These are phyloP conservation scores for Toxotes chatareus DNA, from an alignment of 2,113 vertebrate species.

Conservation along the genomic window DNA sequence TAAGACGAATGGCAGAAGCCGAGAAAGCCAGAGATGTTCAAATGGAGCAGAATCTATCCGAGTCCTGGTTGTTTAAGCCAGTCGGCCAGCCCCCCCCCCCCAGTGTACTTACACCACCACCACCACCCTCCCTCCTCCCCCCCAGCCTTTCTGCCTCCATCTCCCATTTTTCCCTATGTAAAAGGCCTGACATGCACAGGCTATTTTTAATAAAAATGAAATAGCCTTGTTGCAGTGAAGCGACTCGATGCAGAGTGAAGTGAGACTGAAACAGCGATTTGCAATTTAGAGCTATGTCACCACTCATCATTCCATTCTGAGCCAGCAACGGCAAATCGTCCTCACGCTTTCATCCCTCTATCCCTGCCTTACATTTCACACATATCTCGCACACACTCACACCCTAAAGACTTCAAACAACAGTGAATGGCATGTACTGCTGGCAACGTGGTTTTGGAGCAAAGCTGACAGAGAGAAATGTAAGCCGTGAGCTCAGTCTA, in stretches of 20 bases:
- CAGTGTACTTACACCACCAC: neutral
- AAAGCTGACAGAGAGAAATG: slow-evolving; percentile 63
- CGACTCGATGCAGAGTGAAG: slow-evolving; percentile 75
- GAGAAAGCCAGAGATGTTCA: slow-evolving; percentile 62
- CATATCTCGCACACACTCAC: slow-evolving; percentile 48
- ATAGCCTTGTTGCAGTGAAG: slow-evolving; percentile 72
- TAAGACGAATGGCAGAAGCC: slow-evolving; percentile 55
- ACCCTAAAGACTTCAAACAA: slow-evolving; percentile 76
- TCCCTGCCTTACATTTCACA: slow-evolving; percentile 65
- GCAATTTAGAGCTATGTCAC: slow-evolving; percentile 82
- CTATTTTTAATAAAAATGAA: slow-evolving; percentile 83
- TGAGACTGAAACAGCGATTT: slow-evolving; percentile 83
- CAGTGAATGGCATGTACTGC: slow-evolving; percentile 71
- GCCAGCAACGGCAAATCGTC: slow-evolving; percentile 73
- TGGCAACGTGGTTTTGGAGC: slow-evolving; percentile 65
- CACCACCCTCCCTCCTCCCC: neutral
- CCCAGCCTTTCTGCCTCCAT: slow-evolving; percentile 44
- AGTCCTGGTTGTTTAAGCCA: slow-evolving; percentile 53
- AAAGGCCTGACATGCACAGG: slow-evolving; percentile 74
- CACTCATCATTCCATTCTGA: slow-evolving; percentile 76
- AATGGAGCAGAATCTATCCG: slow-evolving; percentile 69
- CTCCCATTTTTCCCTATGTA: slow-evolving; percentile 60
- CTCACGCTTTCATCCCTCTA: slow-evolving; percentile 75
- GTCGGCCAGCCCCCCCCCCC: neutral
- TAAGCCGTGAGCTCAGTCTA: slow-evolving; percentile 54